These are phyloP conservation scores for Nomada hirtipes DNA, from an alignment of 2,888 invertebrate genomes.

Conservation along the genomic window DNA sequence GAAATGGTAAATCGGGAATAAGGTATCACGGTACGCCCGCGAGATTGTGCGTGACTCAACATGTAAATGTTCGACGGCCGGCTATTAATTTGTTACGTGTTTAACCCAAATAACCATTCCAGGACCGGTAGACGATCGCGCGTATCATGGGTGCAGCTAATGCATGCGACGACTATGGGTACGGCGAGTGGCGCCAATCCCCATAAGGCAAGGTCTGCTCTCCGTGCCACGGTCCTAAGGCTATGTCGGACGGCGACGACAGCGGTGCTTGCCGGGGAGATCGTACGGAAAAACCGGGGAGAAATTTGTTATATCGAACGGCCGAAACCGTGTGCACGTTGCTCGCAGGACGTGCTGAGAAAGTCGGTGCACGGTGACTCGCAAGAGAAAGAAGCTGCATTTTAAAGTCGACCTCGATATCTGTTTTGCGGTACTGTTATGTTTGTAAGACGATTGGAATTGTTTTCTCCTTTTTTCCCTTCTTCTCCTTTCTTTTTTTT, in stretches of 20 bases:
- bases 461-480: no score
- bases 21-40: constrained; percentile 29
- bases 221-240: not conserved
- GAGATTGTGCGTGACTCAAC: constrained; percentile 66
- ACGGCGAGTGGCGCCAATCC: constrained; percentile 60
- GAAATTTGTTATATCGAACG: constrained; percentile 31
- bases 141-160: constrained; percentile 53
- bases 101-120: constrained; percentile 74
- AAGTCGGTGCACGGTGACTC: not conserved
- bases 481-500: no score
- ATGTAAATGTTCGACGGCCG: constrained; percentile 65
- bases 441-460: no score
- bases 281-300: constrained; percentile 3
- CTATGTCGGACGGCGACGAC: not conserved
- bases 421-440: no score
- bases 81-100: constrained; percentile 72
- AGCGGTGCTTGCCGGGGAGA: not conserved
- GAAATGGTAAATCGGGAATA: constrained; percentile 14
- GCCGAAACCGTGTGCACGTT: constrained; percentile 11
- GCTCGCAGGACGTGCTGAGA: constrained; percentile 1
- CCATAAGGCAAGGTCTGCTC: constrained; percentile 60
- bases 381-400: not conserved
- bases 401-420: no score
- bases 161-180: constrained; percentile 47
- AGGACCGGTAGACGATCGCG: constrained; percentile 58